Evolutionary conservation across 2,797 vertebrate species (phyloP).

Genomic region (Potorous gilbertii): DNA sequence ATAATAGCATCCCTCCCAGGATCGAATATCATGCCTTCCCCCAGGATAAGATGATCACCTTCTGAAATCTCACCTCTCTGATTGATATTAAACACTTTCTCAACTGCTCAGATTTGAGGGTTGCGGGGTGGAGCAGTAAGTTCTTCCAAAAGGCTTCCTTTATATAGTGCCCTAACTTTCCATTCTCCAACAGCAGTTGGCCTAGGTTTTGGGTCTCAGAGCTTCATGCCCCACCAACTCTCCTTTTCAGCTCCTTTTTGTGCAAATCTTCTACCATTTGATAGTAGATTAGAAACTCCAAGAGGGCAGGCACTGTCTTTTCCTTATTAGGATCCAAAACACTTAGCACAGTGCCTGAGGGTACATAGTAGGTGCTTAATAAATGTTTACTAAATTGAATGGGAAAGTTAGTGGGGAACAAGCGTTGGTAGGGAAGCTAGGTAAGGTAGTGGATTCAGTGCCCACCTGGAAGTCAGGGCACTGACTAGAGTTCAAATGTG

Average conservation of each 20-base stretch:
- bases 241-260: no score
- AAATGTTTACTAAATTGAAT: not conserved
- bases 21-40: no score
- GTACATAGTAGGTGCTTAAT: not conserved
- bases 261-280: no score
- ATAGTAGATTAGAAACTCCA: no score
- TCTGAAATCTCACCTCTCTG: not conserved
- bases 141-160: not conserved
- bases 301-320: not conserved
- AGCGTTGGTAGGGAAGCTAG: not conserved
- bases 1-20: not conserved
- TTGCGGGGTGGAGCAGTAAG: not conserved
- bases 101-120: not conserved
- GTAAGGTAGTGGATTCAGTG: not conserved
- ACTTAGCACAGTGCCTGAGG: not conserved
- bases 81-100: not conserved
- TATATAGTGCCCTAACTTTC: not conserved
- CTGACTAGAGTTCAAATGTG: not conserved
- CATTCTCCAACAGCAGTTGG: not conserved
- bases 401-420: not conserved
- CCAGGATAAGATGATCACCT: no score
- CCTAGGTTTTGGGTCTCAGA: not conserved
- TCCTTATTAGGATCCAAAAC: not conserved
- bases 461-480: not conserved
- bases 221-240: no score